Conservation (phyloP, 2,888 invertebrate species). For the Chymomyza fuscimana region DNA sequence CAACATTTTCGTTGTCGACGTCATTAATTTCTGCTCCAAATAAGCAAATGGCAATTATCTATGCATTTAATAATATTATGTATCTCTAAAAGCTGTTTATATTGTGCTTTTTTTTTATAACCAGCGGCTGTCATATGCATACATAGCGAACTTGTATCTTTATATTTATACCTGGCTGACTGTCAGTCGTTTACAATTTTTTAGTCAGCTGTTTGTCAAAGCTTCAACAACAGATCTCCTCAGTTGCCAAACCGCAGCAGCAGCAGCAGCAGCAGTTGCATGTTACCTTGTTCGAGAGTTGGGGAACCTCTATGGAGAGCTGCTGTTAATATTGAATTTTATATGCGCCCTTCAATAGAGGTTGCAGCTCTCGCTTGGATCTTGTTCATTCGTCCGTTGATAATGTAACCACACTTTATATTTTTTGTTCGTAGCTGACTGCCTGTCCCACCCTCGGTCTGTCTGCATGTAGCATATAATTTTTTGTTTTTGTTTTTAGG, state of each 20-base stretch:
- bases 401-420: slow-evolving; percentile 62
- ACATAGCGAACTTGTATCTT: neutral
- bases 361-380: slow-evolving; percentile 29
- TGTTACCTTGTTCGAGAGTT: slow-evolving; percentile 11
- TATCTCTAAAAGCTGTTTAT: slow-evolving; percentile 51
- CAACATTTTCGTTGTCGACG: slow-evolving; percentile 38
- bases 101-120: neutral
- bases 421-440: slow-evolving; percentile 31
- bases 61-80: slow-evolving; percentile 55
- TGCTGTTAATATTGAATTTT: neutral
- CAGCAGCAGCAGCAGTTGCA: neutral
- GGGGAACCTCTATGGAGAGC: neutral
- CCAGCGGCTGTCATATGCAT: neutral
- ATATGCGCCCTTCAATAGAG: slow-evolving; percentile 2
- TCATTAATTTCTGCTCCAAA: slow-evolving; percentile 58
- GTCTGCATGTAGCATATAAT: neutral
- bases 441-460: neutral
- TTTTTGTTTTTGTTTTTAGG: slow-evolving; percentile 14
- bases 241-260: neutral
- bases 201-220: neutral
- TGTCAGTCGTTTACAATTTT: neutral
- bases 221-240: neutral
- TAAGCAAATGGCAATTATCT: slow-evolving; percentile 59
- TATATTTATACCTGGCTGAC: neutral
- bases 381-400: slow-evolving; percentile 65